Evolutionary conservation across 2,797 vertebrate species (phyloP), one percentile per base, ranked within the genome.

Genomic region (Esox lucius): DNA sequence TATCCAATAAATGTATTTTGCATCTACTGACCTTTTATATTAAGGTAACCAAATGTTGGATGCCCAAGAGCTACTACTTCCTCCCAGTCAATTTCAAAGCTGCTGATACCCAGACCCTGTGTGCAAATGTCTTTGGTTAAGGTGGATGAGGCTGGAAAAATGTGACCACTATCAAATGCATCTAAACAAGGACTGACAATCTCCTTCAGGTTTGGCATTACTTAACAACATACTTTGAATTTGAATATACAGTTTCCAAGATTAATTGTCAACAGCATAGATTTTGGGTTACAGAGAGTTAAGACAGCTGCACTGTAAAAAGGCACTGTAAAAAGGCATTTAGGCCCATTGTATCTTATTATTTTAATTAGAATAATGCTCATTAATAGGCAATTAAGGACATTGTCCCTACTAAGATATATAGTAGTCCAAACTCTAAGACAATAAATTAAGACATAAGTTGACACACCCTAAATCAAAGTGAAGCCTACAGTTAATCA

Each of bases 381-480:
- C 9, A 61, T 13, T 61, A 12, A 11, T 61, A 61, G 24, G 22
- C 56, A 12, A 24, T 24, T 59, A 59, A 59, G 19, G n/a, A 59
- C n/a, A 59, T 59, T 11, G n/a, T 59, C n/a, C 3, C 56, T 59
- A 59, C 11, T 11, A 4, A 59, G 2, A 59, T 22, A 24, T 59
- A 59, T 59, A 12, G 56, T 12, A 24, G 11, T 26, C 22, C 56
- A 61, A 61, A 61, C 56, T 24, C 61, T 61, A 24, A 4, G n/a
- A 26, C 19, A 24, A 13, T 12, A 24, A 0, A 24, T 61, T 24
- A 61, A 46, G 12, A 13, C 19, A 5, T 7, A n/a, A 59, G 53
- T 59, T 59, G 53, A 59, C 56, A 61, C 56, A 61, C 56, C 56
- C 56, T 61, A 17, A 61, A n/a, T 61, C 56, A 61, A 24, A 61